Conservation (phyloP, 2,888 invertebrate species). For the Cancer borealis region DNA sequence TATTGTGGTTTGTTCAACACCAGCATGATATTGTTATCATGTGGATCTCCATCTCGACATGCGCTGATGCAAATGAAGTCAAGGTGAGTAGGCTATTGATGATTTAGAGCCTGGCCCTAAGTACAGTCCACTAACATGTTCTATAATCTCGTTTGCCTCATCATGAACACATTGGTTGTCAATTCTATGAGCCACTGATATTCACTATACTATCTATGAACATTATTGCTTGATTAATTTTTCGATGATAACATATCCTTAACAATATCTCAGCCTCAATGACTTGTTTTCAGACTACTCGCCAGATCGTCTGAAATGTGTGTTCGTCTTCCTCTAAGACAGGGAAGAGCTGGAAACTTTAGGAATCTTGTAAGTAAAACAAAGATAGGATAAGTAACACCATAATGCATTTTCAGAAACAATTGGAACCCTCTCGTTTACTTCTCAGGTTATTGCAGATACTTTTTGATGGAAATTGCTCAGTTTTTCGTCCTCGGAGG, state of each 20-base stretch:
- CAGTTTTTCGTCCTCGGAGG: no score
- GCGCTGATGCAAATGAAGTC: not conserved
- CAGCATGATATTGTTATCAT: not conserved
- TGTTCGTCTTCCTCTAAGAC: not conserved
- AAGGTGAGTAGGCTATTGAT: not conserved
- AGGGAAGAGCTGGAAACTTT: not conserved
- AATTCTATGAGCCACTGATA: no score
- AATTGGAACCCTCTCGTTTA: no score
- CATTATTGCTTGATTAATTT: not conserved
- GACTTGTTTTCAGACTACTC: not conserved
- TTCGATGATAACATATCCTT: not conserved
- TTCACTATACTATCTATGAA: no score
- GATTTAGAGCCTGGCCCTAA: not conserved
- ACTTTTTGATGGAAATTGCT: no score
- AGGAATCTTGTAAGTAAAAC: conserved; percentile 9
- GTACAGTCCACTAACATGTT: not conserved
- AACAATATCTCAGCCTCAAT: no score
- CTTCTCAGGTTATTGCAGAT: no score
- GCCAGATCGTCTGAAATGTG: not conserved
- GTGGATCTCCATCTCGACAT: not conserved
- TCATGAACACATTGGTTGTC: not conserved
- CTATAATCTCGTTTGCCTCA: not conserved
- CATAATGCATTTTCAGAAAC: not conserved
- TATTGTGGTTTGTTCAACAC: not conserved
- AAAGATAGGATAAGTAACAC: not conserved